Conservation (phyloP, 2,888 invertebrate genomes). For the Elegia similella region DNA sequence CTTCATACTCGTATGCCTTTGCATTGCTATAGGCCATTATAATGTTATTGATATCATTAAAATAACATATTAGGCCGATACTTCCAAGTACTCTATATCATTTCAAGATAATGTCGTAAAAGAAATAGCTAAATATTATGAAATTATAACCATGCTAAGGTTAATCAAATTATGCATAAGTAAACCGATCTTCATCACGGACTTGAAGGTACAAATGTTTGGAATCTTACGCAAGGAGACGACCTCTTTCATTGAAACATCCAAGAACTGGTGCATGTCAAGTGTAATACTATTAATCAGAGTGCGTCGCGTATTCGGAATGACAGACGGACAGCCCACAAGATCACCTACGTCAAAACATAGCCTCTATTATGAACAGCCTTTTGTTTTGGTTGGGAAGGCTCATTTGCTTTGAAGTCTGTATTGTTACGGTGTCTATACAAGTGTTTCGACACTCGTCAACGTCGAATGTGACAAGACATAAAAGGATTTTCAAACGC, state of each 20-base stretch:
- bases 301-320: conserved; percentile 38
- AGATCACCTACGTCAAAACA: conserved; percentile 65
- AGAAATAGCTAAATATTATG: neutral
- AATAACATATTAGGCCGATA: neutral
- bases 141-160: conserved; percentile 13
- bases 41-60: neutral
- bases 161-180: conserved; percentile 11
- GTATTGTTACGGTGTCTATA: conserved; percentile 60
- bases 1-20: neutral
- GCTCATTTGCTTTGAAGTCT: conserved; percentile 56
- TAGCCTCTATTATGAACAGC: conserved; percentile 51
- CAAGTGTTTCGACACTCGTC: conserved; percentile 73
- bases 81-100: neutral
- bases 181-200: neutral
- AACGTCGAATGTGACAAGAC: conserved; percentile 61
- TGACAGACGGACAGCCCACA: conserved; percentile 59
- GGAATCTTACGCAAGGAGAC: conserved; percentile 34
- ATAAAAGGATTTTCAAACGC: conserved; percentile 51
- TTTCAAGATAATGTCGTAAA: neutral
- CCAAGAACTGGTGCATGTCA: conserved; percentile 46
- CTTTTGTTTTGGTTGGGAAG: conserved; percentile 65
- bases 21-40: neutral
- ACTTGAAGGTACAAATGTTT: conserved; percentile 21
- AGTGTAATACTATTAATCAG: conserved; percentile 62
- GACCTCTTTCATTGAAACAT: conserved; percentile 42